phyloP scores from a whole-genome alignment of 2,888 invertebrate genomes.

The Listrodromus nycthemerus region DNA sequence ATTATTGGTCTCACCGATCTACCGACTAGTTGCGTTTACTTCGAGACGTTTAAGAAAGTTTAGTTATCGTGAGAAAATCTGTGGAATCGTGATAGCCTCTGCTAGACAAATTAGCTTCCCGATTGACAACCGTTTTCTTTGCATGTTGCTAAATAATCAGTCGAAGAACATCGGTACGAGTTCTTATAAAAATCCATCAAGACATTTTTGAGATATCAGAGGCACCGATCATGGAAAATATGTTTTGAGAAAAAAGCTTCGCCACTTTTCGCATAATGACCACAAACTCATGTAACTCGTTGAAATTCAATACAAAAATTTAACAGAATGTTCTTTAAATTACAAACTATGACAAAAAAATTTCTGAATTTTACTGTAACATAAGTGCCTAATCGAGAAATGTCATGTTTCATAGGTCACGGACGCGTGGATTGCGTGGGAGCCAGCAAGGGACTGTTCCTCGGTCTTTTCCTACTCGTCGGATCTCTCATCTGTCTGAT shows the following conservation, averaged over 20 bases:
- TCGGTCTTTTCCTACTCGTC: constrained; percentile 94
- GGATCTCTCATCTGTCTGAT: constrained; percentile 97
- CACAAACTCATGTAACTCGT: too few relatives aligned
- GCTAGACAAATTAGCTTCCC: background rate
- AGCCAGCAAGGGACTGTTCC: constrained; percentile 96
- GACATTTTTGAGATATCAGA: too few relatives aligned
- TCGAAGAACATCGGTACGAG: too few relatives aligned
- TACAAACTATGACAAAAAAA: background rate
- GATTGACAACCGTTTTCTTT: background rate
- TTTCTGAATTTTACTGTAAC: background rate
- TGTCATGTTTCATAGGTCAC: constrained; percentile 83
- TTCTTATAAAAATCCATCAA: too few relatives aligned
- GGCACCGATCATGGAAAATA: too few relatives aligned
- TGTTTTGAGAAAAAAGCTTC: too few relatives aligned
- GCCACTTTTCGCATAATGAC: too few relatives aligned
- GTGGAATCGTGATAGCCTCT: background rate
- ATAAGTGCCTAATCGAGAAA: background rate
- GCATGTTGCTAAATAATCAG: background rate
- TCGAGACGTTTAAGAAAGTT: background rate
- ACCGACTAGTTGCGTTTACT: background rate
- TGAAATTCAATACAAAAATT: too few relatives aligned
- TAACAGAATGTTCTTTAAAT: too few relatives aligned
- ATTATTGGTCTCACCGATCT: constrained; percentile 78
- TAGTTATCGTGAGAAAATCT: background rate
- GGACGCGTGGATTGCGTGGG: constrained; percentile 97